Evolutionary conservation across 2,113 vertebrate species (phyloP).

Genomic region (Equus quagga): DNA sequence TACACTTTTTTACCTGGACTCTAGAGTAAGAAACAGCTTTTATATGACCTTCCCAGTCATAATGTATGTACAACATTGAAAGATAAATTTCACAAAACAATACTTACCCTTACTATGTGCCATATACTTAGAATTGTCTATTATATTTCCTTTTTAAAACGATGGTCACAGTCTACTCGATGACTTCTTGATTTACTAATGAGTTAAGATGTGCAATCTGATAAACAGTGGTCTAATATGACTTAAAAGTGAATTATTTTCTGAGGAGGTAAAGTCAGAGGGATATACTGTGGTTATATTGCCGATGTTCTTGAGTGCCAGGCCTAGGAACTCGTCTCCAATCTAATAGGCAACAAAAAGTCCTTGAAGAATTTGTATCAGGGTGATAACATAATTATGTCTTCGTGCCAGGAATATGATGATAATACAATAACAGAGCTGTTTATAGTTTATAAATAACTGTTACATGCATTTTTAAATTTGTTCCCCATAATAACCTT

Average conservation of each 20-base stretch:
- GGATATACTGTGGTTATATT: not conserved
- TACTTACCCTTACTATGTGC: not conserved
- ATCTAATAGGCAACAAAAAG: not conserved
- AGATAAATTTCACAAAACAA: not conserved
- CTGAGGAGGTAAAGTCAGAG: not conserved
- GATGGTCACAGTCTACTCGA: not conserved
- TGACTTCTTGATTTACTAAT: slow-evolving; percentile 1
- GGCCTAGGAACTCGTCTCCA: not conserved
- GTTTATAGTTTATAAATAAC: not conserved
- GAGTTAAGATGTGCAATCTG: not conserved
- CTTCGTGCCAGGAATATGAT: not conserved
- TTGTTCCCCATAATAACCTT: not conserved
- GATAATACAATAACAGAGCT: not conserved
- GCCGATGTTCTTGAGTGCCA: not conserved
- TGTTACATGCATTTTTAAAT: not conserved
- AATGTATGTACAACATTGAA: not conserved
- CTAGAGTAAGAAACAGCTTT: not conserved
- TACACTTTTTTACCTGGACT: not conserved
- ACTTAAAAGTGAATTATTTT: slow-evolving; percentile 22
- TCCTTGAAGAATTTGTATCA: slow-evolving; percentile 32
- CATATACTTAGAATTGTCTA: not conserved
- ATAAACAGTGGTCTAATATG: not conserved
- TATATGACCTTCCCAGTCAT: not conserved
- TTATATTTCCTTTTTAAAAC: not conserved
- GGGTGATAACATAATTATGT: not conserved